A percentile compares a stretch with the other conserved stretches of the same genome.
Evolutionary conservation across 2,113 vertebrate species (phyloP).

Genomic region (Neotragus pygmaeus): DNA sequence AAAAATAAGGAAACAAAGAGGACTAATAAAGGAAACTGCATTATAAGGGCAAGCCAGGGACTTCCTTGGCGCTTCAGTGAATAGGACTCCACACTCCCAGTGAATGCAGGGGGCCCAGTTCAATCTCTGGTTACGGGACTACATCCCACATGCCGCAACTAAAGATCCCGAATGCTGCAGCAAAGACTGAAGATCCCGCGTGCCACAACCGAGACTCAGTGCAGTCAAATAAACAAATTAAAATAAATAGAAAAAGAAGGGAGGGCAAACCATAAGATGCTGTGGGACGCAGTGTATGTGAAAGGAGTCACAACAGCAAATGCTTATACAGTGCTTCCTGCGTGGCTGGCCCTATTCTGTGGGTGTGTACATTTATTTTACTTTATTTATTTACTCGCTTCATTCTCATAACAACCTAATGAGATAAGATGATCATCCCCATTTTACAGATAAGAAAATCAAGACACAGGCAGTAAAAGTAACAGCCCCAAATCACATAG

Average conservation of each 20-base stretch:
- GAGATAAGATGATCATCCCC: neutral
- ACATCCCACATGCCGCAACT: neutral
- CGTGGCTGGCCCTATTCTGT: neutral
- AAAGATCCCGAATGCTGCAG: neutral
- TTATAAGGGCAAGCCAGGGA: neutral
- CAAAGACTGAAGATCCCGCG: rapidly evolving
- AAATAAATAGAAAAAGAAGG: neutral
- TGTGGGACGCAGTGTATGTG: too few species aligned
- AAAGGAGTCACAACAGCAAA: neutral
- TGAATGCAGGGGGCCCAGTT: neutral
- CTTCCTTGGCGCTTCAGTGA: neutral
- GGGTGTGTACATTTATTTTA: neutral
- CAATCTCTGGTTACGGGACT: neutral
- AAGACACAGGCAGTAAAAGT: neutral
- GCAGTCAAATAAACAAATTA: neutral
- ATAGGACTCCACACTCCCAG: neutral
- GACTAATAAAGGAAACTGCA: neutral
- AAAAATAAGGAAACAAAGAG: neutral
- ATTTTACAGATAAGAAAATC: constrained; percentile 8
- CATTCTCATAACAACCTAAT: neutral
- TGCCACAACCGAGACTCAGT: neutral
- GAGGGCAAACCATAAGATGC: neutral
- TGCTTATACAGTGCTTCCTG: neutral
- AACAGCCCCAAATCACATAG: neutral
- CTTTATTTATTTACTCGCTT: neutral